Conservation (phyloP, 2,797 vertebrate genomes). For the Onychomys leucogaster region DNA sequence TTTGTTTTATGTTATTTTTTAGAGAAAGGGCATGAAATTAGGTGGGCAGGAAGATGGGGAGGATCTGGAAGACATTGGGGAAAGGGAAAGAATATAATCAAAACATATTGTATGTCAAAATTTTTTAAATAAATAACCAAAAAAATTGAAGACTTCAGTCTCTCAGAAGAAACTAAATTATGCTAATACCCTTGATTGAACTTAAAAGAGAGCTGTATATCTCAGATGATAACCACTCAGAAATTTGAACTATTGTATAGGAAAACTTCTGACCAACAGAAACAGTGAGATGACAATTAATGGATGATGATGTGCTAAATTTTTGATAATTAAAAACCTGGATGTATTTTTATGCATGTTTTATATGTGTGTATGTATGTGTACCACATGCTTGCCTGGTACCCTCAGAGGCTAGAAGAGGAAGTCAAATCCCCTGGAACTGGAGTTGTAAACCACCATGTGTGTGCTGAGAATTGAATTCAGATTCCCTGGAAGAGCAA, state of each 20-base stretch:
- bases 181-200: not conserved
- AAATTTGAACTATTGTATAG: not conserved
- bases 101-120: not conserved
- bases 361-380: not conserved
- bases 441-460: not conserved
- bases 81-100: not conserved
- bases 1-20: not conserved
- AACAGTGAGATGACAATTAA: not conserved
- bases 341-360: not conserved
- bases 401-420: not conserved
- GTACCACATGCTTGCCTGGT: not conserved
- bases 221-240: not conserved
- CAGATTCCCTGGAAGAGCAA: not conserved
- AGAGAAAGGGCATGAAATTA: not conserved
- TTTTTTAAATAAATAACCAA: not conserved
- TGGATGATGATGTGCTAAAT: not conserved
- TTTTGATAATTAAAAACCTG: conserved; percentile 29
- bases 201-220: conserved; percentile 4
- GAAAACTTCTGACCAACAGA: conserved; percentile 24
- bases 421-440: not conserved
- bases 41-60: not conserved
- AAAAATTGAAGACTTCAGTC: not conserved
- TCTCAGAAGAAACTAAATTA: conserved; percentile 6
- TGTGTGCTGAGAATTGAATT: not conserved
- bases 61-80: not conserved